Percentiles rank a stretch among this genome's conserved stretches.
These are phyloP conservation scores for Narcine bancroftii DNA, from an alignment of 2,113 vertebrate genomes.

Conservation along the genomic window DNA sequence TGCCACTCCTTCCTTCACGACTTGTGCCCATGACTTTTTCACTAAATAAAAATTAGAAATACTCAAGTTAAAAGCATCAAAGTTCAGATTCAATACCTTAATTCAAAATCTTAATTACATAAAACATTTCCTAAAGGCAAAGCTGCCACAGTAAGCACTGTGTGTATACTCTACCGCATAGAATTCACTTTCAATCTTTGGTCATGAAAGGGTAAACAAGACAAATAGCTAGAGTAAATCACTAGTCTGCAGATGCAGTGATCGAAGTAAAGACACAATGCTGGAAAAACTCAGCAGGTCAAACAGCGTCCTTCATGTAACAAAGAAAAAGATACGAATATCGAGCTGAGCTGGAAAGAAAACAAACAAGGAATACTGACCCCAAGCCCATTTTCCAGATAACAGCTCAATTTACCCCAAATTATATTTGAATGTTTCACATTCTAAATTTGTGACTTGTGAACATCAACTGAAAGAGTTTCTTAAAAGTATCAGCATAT, in stretches of 20 bases:
- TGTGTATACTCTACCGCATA: not conserved
- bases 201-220: not conserved
- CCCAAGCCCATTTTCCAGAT: not conserved
- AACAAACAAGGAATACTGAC: not conserved
- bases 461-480: not conserved
- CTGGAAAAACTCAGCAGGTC: too few relatives aligned
- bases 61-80: not conserved
- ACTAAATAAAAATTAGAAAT: conserved; percentile 49
- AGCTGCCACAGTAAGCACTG: not conserved
- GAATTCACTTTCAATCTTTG: not conserved
- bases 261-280: too few relatives aligned
- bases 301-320: too few relatives aligned
- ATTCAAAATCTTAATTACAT: not conserved
- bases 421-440: not conserved
- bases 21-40: conserved; percentile 64
- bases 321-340: too few relatives aligned
- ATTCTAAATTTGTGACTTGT: not conserved
- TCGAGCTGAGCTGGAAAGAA: not conserved
- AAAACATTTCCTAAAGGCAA: not conserved
- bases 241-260: too few relatives aligned
- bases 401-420: not conserved
- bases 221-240: too few relatives aligned
- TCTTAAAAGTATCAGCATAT: not conserved
- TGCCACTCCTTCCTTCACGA: conserved; percentile 66
- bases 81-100: not conserved